Evolutionary conservation across 2,113 vertebrate genomes (phyloP).

Genomic region (Thomomys bottae): DNA sequence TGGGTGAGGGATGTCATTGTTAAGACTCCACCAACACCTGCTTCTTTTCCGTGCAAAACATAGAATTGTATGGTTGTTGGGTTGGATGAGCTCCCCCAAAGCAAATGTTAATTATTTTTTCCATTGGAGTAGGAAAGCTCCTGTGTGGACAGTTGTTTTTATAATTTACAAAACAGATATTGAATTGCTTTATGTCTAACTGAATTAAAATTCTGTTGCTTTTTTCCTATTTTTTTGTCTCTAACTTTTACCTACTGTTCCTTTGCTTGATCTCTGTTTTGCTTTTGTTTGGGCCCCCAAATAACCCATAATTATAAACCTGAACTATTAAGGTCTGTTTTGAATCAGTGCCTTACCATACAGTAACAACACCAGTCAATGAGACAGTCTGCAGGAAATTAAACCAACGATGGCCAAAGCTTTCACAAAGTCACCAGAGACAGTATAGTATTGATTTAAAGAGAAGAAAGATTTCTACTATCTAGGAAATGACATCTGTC

Average conservation of each 20-base stretch:
- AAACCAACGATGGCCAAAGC: constrained; percentile 51
- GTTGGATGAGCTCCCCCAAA: neutral
- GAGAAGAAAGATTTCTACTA: constrained; percentile 49
- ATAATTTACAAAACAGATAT: neutral
- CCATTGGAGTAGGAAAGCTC: neutral
- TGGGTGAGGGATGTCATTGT: no score
- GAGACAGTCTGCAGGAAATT: constrained; percentile 65
- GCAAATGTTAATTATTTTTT: constrained; percentile 3
- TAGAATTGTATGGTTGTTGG: neutral
- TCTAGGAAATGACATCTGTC: constrained; percentile 52
- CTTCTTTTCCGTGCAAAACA: constrained; percentile 11
- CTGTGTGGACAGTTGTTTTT: neutral
- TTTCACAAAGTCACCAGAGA: constrained; percentile 61
- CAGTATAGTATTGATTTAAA: constrained; percentile 28
- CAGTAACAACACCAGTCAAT: constrained; percentile 48
- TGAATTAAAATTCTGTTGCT: neutral
- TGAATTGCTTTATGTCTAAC: neutral
- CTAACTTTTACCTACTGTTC: neutral
- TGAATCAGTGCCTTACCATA: constrained; percentile 53
- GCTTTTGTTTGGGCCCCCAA: neutral
- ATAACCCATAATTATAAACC: constrained; percentile 57
- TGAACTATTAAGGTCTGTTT: constrained; percentile 50
- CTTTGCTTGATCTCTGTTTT: constrained; percentile 27
- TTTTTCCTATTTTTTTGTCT: neutral
- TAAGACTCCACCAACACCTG: neutral